These are phyloP conservation scores for Augochlora pura DNA, from an alignment of 1,140 invertebrate genomes.

Conservation along the genomic window DNA sequence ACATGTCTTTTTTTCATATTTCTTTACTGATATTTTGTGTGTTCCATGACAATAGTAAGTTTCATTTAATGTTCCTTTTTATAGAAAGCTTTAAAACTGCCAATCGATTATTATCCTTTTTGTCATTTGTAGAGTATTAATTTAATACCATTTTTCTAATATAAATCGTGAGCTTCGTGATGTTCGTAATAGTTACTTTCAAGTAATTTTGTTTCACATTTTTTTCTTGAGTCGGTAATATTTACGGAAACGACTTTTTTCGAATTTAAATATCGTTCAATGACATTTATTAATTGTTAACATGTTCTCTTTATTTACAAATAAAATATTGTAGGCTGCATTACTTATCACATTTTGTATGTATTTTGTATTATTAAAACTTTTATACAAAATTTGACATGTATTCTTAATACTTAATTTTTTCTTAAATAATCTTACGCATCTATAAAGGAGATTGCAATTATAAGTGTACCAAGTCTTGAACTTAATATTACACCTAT, in stretches of 20 bases:
- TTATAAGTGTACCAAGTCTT: not conserved
- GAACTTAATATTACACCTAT: not conserved
- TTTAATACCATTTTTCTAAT: not conserved
- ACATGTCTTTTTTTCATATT: constrained; percentile 17
- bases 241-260: constrained; percentile 10
- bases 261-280: constrained; percentile 4
- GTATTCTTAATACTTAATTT: constrained; percentile 13
- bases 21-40: constrained; percentile 13
- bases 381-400: constrained; percentile 40
- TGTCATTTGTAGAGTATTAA: not conserved
- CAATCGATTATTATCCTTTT: not conserved
- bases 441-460: constrained; percentile 5
- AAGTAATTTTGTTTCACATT: not conserved
- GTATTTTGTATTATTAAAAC: constrained; percentile 56
- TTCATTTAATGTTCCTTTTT: constrained; percentile 25
- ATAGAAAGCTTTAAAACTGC: constrained; percentile 10
- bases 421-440: constrained; percentile 18
- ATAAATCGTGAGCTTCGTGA: not conserved
- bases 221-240: constrained; percentile 1
- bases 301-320: constrained; percentile 13
- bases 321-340: not conserved
- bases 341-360: constrained; percentile 45
- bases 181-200: not conserved
- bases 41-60: not conserved
- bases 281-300: constrained; percentile 16